Conservation (phyloP, 1,140 invertebrate genomes). For the Macrocentrus cingulum region DNA sequence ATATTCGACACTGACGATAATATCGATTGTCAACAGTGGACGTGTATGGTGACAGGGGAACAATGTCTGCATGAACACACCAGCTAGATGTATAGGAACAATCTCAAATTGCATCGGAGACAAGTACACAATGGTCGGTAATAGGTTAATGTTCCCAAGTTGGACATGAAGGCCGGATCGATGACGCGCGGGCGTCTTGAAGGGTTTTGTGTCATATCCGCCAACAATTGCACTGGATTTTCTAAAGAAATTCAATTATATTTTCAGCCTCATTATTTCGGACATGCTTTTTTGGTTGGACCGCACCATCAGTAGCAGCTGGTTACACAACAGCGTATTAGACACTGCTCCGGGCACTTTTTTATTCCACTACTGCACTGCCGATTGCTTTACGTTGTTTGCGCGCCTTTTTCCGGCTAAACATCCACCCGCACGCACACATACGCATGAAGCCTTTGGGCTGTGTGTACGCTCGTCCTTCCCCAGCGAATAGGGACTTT, state of each 20-base stretch:
- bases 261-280: conserved; percentile 18
- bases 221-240: too few relatives aligned
- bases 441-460: background rate
- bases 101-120: conserved; percentile 23
- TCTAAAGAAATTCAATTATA: too few relatives aligned
- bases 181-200: too few relatives aligned
- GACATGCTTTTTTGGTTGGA: background rate
- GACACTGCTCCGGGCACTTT: background rate
- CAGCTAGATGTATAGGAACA: background rate
- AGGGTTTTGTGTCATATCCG: background rate
- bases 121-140: conserved; percentile 17
- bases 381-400: conserved; percentile 7
- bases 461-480: conserved; percentile 2
- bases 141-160: conserved; percentile 27
- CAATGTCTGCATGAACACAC: conserved; percentile 7
- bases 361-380: too few relatives aligned
- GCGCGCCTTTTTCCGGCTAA: conserved; percentile 5
- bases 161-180: conserved; percentile 10
- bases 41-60: conserved; percentile 10
- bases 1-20: conserved; percentile 12
- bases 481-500: background rate
- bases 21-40: conserved; percentile 8
- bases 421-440: background rate
- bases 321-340: conserved; percentile 7
- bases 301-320: background rate